Percentiles rank a stretch among this genome's conserved stretches.
These are phyloP conservation scores for Montipora sp. DNA, from an alignment of 64 coral and sea anemone species.

Conservation along the genomic window DNA sequence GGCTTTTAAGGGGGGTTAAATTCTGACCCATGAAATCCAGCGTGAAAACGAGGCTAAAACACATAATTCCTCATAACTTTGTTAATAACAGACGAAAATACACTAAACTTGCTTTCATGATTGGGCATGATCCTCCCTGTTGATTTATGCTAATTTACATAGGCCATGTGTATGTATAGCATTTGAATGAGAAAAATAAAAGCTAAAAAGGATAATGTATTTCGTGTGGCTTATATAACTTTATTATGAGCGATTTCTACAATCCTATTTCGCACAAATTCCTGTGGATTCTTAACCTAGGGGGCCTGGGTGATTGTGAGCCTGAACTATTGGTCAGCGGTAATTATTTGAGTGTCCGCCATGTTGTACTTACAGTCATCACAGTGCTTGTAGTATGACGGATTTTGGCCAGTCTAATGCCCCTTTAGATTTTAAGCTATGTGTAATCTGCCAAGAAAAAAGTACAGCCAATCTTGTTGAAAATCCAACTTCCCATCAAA, in stretches of 20 bases:
- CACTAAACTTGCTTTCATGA: conserved; percentile 57
- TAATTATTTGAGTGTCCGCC: conserved; percentile 62
- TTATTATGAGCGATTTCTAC: conserved; percentile 10
- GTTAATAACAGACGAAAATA: conserved; percentile 38
- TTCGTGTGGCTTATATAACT: background rate
- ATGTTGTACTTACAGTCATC: conserved; percentile 44
- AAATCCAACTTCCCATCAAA: background rate
- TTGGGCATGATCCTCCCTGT: conserved; percentile 74
- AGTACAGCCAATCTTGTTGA: conserved; percentile 1
- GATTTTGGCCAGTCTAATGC: conserved; percentile 52
- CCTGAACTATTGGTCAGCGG: conserved; percentile 67
- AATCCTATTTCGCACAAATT: conserved; percentile 68
- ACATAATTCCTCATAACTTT: conserved; percentile 27
- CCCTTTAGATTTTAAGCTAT: conserved; percentile 58
- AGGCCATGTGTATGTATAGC: conserved; percentile 25
- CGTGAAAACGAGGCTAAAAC: conserved; percentile 30
- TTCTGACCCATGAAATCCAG: conserved; percentile 29
- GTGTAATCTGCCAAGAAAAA: conserved; percentile 30
- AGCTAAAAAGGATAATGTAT: too few relatives aligned
- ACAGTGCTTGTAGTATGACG: conserved; percentile 56
- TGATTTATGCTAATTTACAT: conserved; percentile 77
- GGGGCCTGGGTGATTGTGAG: conserved; percentile 58
- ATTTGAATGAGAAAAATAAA: too few relatives aligned
- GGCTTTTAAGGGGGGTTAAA: conserved; percentile 45
- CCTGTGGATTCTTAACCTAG: conserved; percentile 54